Conservation (phyloP, 92 coral and sea anemone species). For the Epizoanthus fatuus region DNA sequence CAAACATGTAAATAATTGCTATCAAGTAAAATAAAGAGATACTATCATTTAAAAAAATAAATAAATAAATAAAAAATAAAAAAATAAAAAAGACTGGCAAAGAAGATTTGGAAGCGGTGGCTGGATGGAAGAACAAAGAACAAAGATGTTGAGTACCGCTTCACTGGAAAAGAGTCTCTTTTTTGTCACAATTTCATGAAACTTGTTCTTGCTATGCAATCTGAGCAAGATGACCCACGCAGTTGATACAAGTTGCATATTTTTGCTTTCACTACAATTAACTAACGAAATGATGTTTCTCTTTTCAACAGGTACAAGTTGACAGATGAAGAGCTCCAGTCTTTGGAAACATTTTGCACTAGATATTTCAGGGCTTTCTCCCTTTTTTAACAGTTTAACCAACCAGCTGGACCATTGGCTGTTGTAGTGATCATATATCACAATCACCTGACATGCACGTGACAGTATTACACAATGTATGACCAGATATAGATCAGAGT, state of each 20-base stretch:
- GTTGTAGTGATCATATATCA: too few species aligned
- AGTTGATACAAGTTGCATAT: constrained; percentile 48
- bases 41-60: too few species aligned
- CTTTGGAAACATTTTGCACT: not conserved
- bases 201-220: constrained; percentile 1
- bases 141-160: constrained; percentile 18
- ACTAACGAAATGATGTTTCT: constrained; percentile 56
- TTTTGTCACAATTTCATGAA: constrained; percentile 3
- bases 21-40: too few species aligned
- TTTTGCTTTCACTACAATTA: constrained; percentile 61
- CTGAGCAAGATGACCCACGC: not conserved
- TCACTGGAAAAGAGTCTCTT: constrained; percentile 19
- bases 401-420: constrained; percentile 27
- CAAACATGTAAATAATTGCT: too few species aligned
- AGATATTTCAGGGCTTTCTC: constrained; percentile 9
- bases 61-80: too few species aligned
- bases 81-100: constrained; percentile 18
- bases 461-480: too few species aligned
- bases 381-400: constrained; percentile 10
- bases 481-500: too few species aligned
- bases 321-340: constrained; percentile 2
- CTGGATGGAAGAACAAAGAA: constrained; percentile 4
- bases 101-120: constrained; percentile 14
- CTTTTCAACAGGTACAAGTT: constrained; percentile 60
- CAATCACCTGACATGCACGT: too few species aligned